Evolutionary conservation across 2,888 invertebrate genomes (phyloP).

Genomic region (Amiota minor): DNA sequence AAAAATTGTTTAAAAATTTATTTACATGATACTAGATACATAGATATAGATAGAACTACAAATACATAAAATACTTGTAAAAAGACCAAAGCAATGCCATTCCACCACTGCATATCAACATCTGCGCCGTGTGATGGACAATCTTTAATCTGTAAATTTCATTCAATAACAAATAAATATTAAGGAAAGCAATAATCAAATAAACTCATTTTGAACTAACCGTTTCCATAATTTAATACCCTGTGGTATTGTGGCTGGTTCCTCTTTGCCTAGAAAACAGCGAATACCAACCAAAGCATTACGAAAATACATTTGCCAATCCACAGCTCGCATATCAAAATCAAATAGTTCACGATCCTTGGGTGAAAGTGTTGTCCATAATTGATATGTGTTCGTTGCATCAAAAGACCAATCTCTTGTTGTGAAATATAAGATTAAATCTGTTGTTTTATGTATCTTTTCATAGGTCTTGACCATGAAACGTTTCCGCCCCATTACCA

Average conservation of each 20-base stretch:
- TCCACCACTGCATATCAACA: constrained; percentile 49
- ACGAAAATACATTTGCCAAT: constrained; percentile 77
- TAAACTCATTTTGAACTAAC: constrained; percentile 68
- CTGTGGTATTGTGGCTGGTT: constrained; percentile 78
- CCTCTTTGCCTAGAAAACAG: constrained; percentile 85
- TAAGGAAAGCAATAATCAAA: not conserved
- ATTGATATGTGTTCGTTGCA: constrained; percentile 76
- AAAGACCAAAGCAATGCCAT: constrained; percentile 45
- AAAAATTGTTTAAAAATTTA: not conserved
- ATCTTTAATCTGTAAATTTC: constrained; percentile 52
- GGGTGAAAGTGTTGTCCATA: constrained; percentile 73
- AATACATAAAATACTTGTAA: not conserved
- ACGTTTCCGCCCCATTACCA: constrained; percentile 52
- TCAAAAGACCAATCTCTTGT: constrained; percentile 82
- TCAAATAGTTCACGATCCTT: constrained; percentile 77
- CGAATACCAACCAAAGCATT: constrained; percentile 83
- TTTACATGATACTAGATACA: not conserved
- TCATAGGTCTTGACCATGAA: constrained; percentile 82
- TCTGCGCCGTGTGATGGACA: constrained; percentile 57
- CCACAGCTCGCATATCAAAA: constrained; percentile 81
- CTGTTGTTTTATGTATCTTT: constrained; percentile 85
- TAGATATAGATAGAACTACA: not conserved
- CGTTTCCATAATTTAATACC: constrained; percentile 78
- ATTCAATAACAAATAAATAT: too few relatives aligned
- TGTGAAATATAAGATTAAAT: constrained; percentile 83